Conservation (phyloP, 1,140 invertebrate genomes). For the Dreissena rostriformis region DNA sequence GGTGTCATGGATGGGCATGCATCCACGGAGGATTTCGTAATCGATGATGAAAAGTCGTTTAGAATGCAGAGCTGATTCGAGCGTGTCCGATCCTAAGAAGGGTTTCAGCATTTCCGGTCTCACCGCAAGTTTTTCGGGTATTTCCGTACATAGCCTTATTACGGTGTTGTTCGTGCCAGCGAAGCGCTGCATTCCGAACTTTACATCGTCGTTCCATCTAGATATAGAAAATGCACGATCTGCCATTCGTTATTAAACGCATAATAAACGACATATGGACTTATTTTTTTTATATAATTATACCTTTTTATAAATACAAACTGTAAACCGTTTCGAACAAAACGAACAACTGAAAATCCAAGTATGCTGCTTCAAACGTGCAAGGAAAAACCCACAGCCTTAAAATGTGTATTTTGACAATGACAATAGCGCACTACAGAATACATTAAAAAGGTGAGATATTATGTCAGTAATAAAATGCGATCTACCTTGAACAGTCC, state of each 20-base stretch:
- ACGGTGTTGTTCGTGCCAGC: slow-evolving; percentile 51
- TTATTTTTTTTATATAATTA: background rate
- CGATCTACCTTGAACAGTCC: background rate
- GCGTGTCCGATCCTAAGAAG: slow-evolving; percentile 44
- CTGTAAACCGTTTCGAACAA: background rate
- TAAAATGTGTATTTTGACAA: too few relatives aligned
- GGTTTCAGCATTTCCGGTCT: slow-evolving; percentile 56
- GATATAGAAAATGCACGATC: slow-evolving; percentile 15
- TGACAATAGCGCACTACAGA: background rate
- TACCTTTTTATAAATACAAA: background rate
- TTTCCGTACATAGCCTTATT: slow-evolving; percentile 13
- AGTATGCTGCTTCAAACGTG: background rate
- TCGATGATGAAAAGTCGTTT: slow-evolving; percentile 63
- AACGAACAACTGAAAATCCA: background rate
- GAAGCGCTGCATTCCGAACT: slow-evolving; percentile 71
- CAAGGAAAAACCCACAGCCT: too few relatives aligned
- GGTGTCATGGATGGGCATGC: background rate
- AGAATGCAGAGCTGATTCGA: slow-evolving; percentile 40
- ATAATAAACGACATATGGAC: background rate
- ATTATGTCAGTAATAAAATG: background rate
- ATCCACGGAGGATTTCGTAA: slow-evolving; percentile 53
- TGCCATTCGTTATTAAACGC: background rate
- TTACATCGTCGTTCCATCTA: slow-evolving; percentile 74
- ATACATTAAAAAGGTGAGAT: background rate
- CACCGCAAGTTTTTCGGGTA: slow-evolving; percentile 60